Percentiles rank a stretch among this genome's conserved stretches.
Conservation (phyloP, 2,113 vertebrate genomes). For the Taurulus bubalis region DNA sequence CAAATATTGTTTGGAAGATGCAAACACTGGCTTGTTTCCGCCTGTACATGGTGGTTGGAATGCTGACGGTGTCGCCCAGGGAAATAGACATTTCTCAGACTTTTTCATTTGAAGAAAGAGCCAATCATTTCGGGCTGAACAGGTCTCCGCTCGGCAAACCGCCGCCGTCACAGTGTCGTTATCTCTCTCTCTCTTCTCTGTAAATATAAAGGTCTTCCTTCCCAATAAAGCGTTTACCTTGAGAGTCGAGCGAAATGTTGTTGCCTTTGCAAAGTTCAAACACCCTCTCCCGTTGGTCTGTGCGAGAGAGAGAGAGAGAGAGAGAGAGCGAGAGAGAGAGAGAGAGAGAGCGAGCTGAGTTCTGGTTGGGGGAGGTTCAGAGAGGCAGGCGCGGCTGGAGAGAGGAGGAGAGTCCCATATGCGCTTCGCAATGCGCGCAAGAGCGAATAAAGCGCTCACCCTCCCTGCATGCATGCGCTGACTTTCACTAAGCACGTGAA, state of each 20-base stretch:
- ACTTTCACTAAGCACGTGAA: slow-evolving; percentile 24
- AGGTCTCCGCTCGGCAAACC: slow-evolving; percentile 37
- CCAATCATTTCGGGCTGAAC: slow-evolving; percentile 47
- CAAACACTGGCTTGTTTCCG: slow-evolving; percentile 56
- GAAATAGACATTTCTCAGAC: slow-evolving; percentile 62
- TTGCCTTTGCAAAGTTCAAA: slow-evolving; percentile 65
- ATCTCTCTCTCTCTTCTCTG: slow-evolving; percentile 17
- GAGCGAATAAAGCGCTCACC: slow-evolving; percentile 30
- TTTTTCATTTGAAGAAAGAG: slow-evolving; percentile 63
- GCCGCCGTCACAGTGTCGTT: slow-evolving; percentile 21
- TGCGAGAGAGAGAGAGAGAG: background rate
- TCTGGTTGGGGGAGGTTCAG: slow-evolving; percentile 15
- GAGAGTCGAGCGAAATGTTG: slow-evolving; percentile 24
- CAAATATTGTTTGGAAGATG: slow-evolving; percentile 54
- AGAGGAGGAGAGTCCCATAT: slow-evolving; percentile 35
- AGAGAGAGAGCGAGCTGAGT: background rate
- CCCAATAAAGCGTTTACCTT: slow-evolving; percentile 19
- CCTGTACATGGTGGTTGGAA: slow-evolving; percentile 55
- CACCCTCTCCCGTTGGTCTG: background rate
- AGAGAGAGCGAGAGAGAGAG: background rate
- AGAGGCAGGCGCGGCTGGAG: slow-evolving; percentile 24
- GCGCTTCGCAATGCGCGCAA: slow-evolving; percentile 46
- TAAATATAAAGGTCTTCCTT: slow-evolving; percentile 22
- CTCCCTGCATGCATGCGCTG: slow-evolving; percentile 1
- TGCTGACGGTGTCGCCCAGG: slow-evolving; percentile 56